Evolutionary conservation across 2,888 invertebrate genomes (phyloP).

Genomic region (Fabriciana adippe): DNA sequence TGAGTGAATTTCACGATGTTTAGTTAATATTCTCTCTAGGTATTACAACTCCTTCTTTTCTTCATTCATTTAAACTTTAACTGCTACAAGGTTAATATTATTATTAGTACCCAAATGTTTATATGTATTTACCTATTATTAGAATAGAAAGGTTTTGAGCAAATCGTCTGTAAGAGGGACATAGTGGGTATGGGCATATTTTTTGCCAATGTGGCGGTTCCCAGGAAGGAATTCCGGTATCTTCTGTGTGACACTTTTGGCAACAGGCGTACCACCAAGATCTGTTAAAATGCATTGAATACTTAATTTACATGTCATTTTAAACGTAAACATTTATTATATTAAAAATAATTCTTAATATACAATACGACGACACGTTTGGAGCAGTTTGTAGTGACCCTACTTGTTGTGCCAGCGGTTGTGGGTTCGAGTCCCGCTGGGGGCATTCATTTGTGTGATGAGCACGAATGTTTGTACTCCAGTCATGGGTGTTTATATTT

Average conservation of each 20-base stretch:
- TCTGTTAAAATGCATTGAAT: conserved; percentile 63
- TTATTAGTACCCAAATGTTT: background rate
- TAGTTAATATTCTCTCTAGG: background rate
- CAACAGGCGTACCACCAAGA: conserved; percentile 94
- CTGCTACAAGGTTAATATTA: too few species aligned
- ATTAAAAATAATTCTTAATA: background rate
- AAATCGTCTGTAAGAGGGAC: conserved; percentile 91
- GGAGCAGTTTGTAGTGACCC: too few species aligned
- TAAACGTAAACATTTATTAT: background rate
- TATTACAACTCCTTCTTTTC: background rate
- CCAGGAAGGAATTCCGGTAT: conserved; percentile 88
- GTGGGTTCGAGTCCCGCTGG: too few species aligned
- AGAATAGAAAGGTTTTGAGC: conserved; percentile 88
- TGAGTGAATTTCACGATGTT: too few species aligned
- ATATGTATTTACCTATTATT: conserved; percentile 82
- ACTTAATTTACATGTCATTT: too few species aligned
- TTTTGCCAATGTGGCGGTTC: conserved; percentile 91
- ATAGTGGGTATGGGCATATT: conserved; percentile 92
- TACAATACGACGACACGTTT: too few species aligned
- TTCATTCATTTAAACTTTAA: background rate
- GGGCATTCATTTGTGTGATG: too few species aligned
- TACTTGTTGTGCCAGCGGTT: too few species aligned
- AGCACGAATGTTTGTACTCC: too few species aligned
- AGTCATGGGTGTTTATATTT: too few species aligned
- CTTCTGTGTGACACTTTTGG: conserved; percentile 89